Conservation (phyloP, 2,113 vertebrate genomes). For the Apteryx owenii region DNA sequence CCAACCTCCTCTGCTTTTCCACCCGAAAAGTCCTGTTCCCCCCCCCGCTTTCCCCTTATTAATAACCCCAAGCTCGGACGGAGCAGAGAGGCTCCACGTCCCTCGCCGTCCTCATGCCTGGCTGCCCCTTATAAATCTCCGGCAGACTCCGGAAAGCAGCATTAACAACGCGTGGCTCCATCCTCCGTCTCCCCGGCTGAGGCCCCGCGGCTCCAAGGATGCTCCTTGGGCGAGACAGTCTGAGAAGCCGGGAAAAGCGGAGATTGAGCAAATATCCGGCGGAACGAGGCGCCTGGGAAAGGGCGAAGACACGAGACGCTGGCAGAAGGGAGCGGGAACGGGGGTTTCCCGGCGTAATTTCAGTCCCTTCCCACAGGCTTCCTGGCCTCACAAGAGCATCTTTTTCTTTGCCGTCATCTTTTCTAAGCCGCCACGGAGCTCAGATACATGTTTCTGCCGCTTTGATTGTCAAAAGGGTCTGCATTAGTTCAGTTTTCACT, state of each 20-base stretch:
- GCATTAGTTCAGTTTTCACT: neutral
- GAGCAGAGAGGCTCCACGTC: neutral
- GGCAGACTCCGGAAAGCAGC: neutral
- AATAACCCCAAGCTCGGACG: neutral
- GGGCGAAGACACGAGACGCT: neutral
- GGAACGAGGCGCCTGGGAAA: neutral
- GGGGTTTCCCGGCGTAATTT: constrained; percentile 28
- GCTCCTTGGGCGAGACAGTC: neutral
- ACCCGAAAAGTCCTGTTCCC: neutral
- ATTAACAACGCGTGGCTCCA: no score
- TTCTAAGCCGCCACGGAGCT: constrained; percentile 33
- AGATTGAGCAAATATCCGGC: neutral
- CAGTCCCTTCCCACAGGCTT: neutral
- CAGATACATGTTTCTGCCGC: neutral
- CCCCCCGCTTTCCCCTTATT: neutral
- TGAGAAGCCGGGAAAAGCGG: neutral
- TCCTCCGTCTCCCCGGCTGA: no score
- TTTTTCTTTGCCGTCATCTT: neutral
- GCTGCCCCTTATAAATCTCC: constrained; percentile 29
- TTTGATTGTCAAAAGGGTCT: constrained; percentile 32
- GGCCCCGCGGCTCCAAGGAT: no score
- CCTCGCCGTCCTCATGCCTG: neutral
- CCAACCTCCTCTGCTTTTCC: neutral
- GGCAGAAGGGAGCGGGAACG: neutral
- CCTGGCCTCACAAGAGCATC: neutral